Evolutionary conservation across 2,797 vertebrate genomes (phyloP), one percentile per base, ranked within the genome.

Genomic region (Synaphobranchus kaupii): DNA sequence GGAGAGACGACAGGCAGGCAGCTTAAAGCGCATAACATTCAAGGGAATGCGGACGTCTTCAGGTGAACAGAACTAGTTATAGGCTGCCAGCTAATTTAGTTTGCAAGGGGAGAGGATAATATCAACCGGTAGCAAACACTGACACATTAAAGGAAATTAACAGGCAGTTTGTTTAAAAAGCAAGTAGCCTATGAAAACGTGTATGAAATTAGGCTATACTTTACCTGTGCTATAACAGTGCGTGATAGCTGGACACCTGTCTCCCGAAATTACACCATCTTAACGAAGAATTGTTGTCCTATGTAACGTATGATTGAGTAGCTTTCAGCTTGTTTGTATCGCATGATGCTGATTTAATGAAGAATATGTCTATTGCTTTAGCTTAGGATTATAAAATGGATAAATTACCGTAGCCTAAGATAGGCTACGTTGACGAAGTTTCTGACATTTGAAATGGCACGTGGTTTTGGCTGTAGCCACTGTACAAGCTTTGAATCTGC

Each of bases 81-180:
- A 54, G 71, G n/a, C n/a, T n/a, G 39, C 34, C 6, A 85, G 34
- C 39, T 76, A 39, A 47, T 48, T 81, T 22, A 56, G 86, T 87
- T 84, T 84, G 47, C 81, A 28, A 25, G 44, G 63, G 81, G 81
- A 84, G 81, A 84, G n/a, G 66, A 48, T 60, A 15, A 31, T 28
- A 31, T 50, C 84, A 52, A 22, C 28, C 60, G 31, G 39, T 28
- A 31, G 25, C 60, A 31, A 68, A 68, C 48, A 34, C 25, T 71
- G 4, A 54, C n/a, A 56, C 44, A 28, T 54, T 13, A 39, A 47
- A 47, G 39, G 39, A 22, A 50, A 78, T 78, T 34, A 31, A 78
- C 39, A 44, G 17, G 17, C 68, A 71, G 28, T 71, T 71, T 28
- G 28, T 71, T 71, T 71, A 13, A 4, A 71, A 34, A 71, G n/a